Conservation (phyloP, 2,888 invertebrate species). For the Eurytoma adleriae region DNA sequence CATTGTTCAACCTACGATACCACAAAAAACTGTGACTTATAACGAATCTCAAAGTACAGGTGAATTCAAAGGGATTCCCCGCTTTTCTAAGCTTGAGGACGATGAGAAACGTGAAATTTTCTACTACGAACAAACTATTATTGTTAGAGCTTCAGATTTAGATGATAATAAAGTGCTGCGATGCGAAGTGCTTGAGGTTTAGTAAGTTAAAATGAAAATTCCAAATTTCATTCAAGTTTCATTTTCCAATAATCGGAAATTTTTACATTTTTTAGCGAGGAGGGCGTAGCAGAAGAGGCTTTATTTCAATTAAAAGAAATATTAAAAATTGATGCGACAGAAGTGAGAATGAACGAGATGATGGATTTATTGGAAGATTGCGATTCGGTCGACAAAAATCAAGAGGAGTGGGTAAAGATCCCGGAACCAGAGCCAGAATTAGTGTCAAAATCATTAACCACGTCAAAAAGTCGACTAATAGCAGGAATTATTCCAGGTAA, state of each 20-base stretch:
- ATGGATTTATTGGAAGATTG: slow-evolving; percentile 88
- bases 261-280: slow-evolving; percentile 79
- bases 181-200: slow-evolving; percentile 90
- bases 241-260: not conserved
- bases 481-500: slow-evolving; percentile 35
- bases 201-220: slow-evolving; percentile 81
- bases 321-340: slow-evolving; percentile 80
- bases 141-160: slow-evolving; percentile 86
- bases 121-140: slow-evolving; percentile 89
- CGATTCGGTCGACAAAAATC: slow-evolving; percentile 79
- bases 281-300: slow-evolving; percentile 81
- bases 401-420: slow-evolving; percentile 73
- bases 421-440: not conserved
- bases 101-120: slow-evolving; percentile 78
- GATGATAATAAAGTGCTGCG: slow-evolving; percentile 84
- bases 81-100: not conserved
- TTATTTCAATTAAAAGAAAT: slow-evolving; percentile 79
- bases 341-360: slow-evolving; percentile 86
- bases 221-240: not conserved
- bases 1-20: no score
- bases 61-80: slow-evolving; percentile 64
- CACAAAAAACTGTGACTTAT: no score
- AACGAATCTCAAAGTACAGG: no score
- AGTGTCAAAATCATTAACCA: no score
- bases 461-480: no score